phyloP scores from a whole-genome alignment of 2,113 vertebrate species.

The Festucalex cinctus region DNA sequence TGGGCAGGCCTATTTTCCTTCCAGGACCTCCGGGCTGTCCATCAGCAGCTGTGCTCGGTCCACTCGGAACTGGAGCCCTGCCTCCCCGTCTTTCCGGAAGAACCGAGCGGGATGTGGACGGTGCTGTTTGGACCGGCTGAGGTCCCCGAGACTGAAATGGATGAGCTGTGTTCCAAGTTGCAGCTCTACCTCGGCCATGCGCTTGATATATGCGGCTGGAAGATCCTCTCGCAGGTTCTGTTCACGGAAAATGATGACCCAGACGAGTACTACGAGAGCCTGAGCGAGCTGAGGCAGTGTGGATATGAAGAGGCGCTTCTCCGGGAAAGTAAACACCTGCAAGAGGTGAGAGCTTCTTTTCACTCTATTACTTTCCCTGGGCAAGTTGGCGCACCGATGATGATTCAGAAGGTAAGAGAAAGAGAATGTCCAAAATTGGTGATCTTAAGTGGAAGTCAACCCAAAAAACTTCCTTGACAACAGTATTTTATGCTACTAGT shows the following conservation, averaged over 20 bases:
- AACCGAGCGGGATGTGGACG: constrained; percentile 89
- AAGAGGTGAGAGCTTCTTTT: constrained; percentile 78
- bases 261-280: constrained; percentile 94
- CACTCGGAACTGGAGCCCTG: constrained; percentile 89
- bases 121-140: constrained; percentile 83
- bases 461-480: no score
- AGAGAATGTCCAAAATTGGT: no score
- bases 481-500: no score
- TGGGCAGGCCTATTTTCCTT: constrained; percentile 98
- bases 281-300: constrained; percentile 90
- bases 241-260: constrained; percentile 92
- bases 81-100: constrained; percentile 88
- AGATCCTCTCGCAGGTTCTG: constrained; percentile 91
- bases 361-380: neutral
- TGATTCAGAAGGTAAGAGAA: no score
- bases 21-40: constrained; percentile 84
- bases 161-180: constrained; percentile 80
- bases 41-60: constrained; percentile 90
- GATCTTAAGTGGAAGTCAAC: no score
- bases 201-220: constrained; percentile 94
- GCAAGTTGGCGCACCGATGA: neutral
- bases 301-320: constrained; percentile 88
- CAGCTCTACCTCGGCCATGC: constrained; percentile 88
- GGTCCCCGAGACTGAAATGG: constrained; percentile 76
- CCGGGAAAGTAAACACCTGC: constrained; percentile 80